Conservation (phyloP, 2,113 vertebrate species). For the Hippocampus abdominalis region DNA sequence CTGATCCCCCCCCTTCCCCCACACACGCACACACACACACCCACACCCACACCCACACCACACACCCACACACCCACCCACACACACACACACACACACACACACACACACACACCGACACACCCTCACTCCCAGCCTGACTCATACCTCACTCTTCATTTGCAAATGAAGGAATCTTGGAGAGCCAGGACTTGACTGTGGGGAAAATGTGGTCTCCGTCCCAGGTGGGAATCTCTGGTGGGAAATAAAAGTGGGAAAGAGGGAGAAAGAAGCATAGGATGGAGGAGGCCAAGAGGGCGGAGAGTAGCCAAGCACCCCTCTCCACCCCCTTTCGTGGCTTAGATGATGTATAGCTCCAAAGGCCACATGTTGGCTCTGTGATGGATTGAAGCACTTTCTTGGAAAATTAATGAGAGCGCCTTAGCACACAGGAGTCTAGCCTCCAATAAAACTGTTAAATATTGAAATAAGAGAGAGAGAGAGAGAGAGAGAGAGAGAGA, state of each 20-base stretch:
- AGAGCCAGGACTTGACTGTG: constrained; percentile 46
- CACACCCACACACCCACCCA: background rate
- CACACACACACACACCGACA: background rate
- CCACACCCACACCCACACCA: background rate
- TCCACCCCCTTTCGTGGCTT: constrained; percentile 74
- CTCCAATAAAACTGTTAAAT: constrained; percentile 99
- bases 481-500: constrained; percentile 34
- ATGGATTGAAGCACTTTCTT: constrained; percentile 99
- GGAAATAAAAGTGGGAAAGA: constrained; percentile 31
- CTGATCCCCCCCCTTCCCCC: background rate
- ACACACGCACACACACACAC: background rate
- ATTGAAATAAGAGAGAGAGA: constrained; percentile 74
- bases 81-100: background rate
- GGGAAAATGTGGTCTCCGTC: constrained; percentile 52
- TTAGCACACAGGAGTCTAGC: constrained; percentile 93
- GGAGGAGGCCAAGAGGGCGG: constrained; percentile 21
- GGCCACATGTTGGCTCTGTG: constrained; percentile 96
- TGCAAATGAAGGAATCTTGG: constrained; percentile 50
- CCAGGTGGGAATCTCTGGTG: constrained; percentile 53
- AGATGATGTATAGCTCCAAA: constrained; percentile 98
- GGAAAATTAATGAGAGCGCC: constrained; percentile 98
- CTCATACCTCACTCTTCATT: constrained; percentile 62
- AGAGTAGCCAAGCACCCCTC: constrained; percentile 31
- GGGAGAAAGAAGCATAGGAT: constrained; percentile 14
- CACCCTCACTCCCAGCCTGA: constrained; percentile 8